A percentile compares a stretch with the other conserved stretches of the same genome.
phyloP scores from a whole-genome alignment of 2,113 vertebrate genomes.

The Tautogolabrus adspersus region DNA sequence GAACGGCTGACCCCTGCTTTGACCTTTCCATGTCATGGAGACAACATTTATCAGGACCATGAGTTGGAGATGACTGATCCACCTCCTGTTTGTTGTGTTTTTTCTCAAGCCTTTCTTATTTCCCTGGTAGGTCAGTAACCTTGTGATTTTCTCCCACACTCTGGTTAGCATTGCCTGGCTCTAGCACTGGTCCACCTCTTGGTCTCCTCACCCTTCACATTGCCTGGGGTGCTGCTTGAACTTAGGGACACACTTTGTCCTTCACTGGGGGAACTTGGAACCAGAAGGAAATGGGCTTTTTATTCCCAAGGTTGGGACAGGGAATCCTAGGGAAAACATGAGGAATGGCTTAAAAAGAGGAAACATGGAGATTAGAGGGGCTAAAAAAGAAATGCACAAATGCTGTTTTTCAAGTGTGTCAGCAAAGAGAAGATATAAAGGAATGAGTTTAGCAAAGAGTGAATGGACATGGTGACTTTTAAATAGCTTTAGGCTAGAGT shows the following conservation, averaged over 20 bases:
- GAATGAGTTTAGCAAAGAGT: slow-evolving; percentile 19
- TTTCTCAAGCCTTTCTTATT: slow-evolving; percentile 80
- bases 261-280: slow-evolving; percentile 83
- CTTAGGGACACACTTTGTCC: slow-evolving; percentile 78
- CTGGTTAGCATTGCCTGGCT: slow-evolving; percentile 63
- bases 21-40: slow-evolving; percentile 63
- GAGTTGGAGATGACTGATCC: slow-evolving; percentile 68
- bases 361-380: slow-evolving; percentile 71
- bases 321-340: slow-evolving; percentile 73
- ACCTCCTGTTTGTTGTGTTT: slow-evolving; percentile 77
- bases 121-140: slow-evolving; percentile 78
- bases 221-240: slow-evolving; percentile 81
- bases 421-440: slow-evolving; percentile 38
- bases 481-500: slow-evolving; percentile 23
- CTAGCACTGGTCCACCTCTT: slow-evolving; percentile 63
- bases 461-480: slow-evolving; percentile 40
- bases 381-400: slow-evolving; percentile 44
- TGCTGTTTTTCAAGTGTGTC: slow-evolving; percentile 49
- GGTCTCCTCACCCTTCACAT: slow-evolving; percentile 68
- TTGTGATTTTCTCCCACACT: slow-evolving; percentile 82
- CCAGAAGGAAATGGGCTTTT: slow-evolving; percentile 72
- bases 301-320: slow-evolving; percentile 73
- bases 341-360: slow-evolving; percentile 74
- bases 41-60: slow-evolving; percentile 62
- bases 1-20: slow-evolving; percentile 40